These are phyloP conservation scores for Pseudotriccus pelzelni DNA, from an alignment of 2,797 vertebrate genomes.

Conservation along the genomic window DNA sequence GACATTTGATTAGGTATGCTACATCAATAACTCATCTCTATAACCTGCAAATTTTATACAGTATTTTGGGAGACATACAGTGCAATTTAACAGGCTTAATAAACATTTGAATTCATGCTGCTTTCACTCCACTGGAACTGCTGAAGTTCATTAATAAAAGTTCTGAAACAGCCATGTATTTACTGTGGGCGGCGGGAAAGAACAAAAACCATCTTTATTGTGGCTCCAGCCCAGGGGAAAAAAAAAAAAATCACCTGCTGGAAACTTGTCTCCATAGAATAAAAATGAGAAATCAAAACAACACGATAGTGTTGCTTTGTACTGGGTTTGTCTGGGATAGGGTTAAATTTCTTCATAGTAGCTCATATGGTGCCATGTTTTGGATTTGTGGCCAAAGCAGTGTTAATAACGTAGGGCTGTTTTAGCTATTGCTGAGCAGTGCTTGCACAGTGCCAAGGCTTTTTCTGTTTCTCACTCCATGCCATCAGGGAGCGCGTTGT, in stretches of 20 bases:
- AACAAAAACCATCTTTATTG: not conserved
- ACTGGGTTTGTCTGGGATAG: not conserved
- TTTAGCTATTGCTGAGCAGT: not conserved
- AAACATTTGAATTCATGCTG: not conserved
- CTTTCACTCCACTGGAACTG: not conserved
- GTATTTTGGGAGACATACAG: not conserved
- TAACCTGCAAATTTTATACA: not conserved
- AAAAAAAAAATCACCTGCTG: not conserved
- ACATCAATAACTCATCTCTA: not conserved
- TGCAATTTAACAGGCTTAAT: not conserved
- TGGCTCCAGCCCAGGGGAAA: not conserved
- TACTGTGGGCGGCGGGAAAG: not conserved
- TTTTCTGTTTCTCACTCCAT: not conserved
- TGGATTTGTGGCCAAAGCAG: not conserved
- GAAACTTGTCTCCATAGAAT: not conserved
- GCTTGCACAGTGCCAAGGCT: not conserved
- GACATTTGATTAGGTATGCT: not conserved
- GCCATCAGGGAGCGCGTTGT: accelerated
- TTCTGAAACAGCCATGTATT: not conserved
- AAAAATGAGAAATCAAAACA: not conserved
- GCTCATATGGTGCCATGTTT: not conserved
- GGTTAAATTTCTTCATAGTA: not conserved
- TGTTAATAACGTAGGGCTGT: not conserved
- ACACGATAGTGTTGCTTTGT: not conserved
- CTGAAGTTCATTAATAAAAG: not conserved